Evolutionary conservation across 2,888 invertebrate species (phyloP), one percentile per base, ranked within the genome.

Genomic region (Griposia aprilina): DNA sequence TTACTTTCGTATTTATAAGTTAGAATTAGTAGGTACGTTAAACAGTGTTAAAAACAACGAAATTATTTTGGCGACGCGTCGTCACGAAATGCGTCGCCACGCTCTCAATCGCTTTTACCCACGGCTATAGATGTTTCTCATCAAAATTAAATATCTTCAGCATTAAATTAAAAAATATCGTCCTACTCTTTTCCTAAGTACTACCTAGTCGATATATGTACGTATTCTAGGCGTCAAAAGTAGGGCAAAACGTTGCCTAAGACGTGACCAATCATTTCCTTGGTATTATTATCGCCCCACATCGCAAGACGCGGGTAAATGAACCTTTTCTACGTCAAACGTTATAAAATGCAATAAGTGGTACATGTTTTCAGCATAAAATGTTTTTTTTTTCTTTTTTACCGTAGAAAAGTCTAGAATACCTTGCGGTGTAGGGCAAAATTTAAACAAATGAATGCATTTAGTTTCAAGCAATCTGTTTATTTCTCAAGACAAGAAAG

Each of bases 191-290:
- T 26, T 17, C 3, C 79, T 50, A 57, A 48, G 57, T 62, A 41
- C 23, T 2, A 2, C 41, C 0, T 41, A 71, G 4, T 55, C 17
- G 48, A 55, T 81, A 23, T 48, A 17, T 17, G 4, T 57, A 59
- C n/a, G 3, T 83, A 30, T 30, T 50, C 15, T 65, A 55, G 20
- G 30, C 55, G 50, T 50, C 15, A 67, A 23, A 81, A 72, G 48
- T 85, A 50, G 82, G 81, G 36, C 85, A 50, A n/a, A 71, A 30
- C 52, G 20, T 71, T 62, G 50, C 41, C 52, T 26, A 68, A 65
- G 48, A 85, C 85, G 85, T 82, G 85, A 82, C 85, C 85, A 85
- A 81, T 82, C 85, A 69, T 55, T 82, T 85, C 65, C 82, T 69
- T 15, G 69, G 50, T 81, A 65, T 59, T 84, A 83, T 69, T 81